Base-by-base conservation (phyloP, 2,113 vertebrate genomes). In the Trichomycterus rosablanca region DNA sequence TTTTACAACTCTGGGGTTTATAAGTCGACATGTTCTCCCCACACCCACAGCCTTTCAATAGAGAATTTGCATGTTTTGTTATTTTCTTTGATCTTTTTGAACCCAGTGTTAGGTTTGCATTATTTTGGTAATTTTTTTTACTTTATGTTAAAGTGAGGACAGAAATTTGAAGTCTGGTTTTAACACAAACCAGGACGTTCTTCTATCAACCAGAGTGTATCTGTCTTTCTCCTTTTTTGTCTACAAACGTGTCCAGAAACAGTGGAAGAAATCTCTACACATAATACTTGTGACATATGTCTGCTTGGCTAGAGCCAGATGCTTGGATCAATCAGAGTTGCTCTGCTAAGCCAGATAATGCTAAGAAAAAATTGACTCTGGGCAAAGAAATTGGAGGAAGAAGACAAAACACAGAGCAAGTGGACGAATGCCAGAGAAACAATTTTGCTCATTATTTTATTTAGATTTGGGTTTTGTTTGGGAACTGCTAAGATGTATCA, bases 401-500 rank as follows among this genome's bases (percentile, higher is more conserved):
- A 76, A 73, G 43, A 62, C 52, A 74, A 32, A 18, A 5, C 19
- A n/a, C 34, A 44, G 30, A 35, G n/a, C n/a, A 34, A 24, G 32
- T 12, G 55, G 32, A 43, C 45, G 67, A 26, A 14, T 54, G 15
- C 45, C 71, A 75, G 42, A 61, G 56, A 74, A 83, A 78, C 68
- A 42, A 74, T 56, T 52, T 43, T 69, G 70, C 75, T 83, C 67
- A 81, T 84, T 79, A 77, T 76, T n/a, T n/a, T n/a, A n/a, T 78
- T 65, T 7, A 63, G 48, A n/a, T 1, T 56, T 70, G 76, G 14
- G 24, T 81, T 76, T 75, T 20, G 2, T 71, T 78, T 76, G 75
- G 70, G 71, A 6, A 55, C 39, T 69, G 66, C 74, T 56, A 74
- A 75, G 64, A 75, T 81, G 67, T 76, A 75, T 79, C 76, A 74